A percentile compares a stretch with the other conserved stretches of the same genome.
phyloP scores from a whole-genome alignment of 2,113 vertebrate genomes.

The Gracilinanus agilis region DNA sequence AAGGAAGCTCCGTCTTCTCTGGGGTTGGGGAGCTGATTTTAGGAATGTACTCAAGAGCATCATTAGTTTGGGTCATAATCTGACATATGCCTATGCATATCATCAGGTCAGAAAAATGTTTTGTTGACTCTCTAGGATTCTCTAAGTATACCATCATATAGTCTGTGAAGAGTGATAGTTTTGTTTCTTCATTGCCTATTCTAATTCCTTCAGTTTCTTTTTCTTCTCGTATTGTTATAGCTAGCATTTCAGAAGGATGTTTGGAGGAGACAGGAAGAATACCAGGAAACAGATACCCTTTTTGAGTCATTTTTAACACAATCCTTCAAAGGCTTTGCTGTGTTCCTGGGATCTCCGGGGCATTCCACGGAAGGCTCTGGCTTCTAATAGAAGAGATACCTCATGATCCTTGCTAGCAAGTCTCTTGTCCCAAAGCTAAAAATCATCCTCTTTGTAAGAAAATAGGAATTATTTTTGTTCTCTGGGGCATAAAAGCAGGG shows the following conservation, averaged over 20 bases:
- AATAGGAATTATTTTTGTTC: neutral
- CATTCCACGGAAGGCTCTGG: neutral
- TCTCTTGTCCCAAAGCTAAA: neutral
- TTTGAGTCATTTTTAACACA: neutral
- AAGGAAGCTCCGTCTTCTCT: neutral
- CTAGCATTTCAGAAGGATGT: neutral
- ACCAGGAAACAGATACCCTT: neutral
- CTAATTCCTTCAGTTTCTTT: too few relatives aligned
- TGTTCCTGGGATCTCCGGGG: neutral
- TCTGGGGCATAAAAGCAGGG: neutral
- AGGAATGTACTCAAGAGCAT: neutral
- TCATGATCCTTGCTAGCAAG: neutral
- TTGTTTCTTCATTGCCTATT: too few relatives aligned
- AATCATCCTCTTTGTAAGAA: neutral
- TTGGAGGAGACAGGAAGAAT: neutral
- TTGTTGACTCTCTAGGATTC: neutral
- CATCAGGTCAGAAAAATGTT: neutral
- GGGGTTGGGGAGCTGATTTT: neutral
- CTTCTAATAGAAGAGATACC: neutral
- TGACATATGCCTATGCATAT: neutral
- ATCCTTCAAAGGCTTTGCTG: neutral
- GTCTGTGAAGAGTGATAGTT: too few relatives aligned
- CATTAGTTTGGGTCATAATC: too few relatives aligned
- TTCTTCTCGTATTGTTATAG: too few relatives aligned
- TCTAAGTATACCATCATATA: too few relatives aligned